Conservation (phyloP, 2,113 vertebrate genomes). For the Eretmochelys imbricata region DNA sequence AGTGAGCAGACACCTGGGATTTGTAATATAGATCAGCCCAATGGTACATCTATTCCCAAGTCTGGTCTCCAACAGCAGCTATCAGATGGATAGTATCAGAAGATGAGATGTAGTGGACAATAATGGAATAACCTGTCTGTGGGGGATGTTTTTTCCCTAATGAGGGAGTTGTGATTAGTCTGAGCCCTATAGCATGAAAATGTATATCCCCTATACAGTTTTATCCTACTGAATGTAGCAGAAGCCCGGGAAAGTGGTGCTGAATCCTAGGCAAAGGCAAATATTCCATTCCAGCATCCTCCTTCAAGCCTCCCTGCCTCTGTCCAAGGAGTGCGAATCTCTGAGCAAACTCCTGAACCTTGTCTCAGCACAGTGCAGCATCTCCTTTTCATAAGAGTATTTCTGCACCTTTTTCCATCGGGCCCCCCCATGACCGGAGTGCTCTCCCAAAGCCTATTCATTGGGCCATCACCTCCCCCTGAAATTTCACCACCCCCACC, state of each 20-base stretch:
- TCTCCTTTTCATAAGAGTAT: not conserved
- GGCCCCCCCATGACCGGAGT: not conserved
- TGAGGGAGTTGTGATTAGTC: not conserved
- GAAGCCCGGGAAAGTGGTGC: not conserved
- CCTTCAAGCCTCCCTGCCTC: not conserved
- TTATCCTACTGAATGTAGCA: not conserved
- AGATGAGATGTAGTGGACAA: not conserved
- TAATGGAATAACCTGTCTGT: not conserved
- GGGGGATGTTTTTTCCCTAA: not conserved
- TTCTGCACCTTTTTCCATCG: not conserved
- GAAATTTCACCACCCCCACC: not conserved
- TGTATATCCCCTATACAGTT: not conserved
- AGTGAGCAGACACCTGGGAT: not conserved
- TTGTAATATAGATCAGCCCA: not conserved
- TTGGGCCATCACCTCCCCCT: not conserved
- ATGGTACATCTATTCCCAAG: not conserved
- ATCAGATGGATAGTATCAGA: not conserved
- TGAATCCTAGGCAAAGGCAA: not conserved
- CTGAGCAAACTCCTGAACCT: not conserved
- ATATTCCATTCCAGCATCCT: not conserved
- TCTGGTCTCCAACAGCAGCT: not conserved
- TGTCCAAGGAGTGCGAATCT: fast-evolving
- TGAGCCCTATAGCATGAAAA: not conserved
- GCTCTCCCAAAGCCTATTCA: not conserved
- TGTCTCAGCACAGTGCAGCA: not conserved